Base-by-base conservation (phyloP, 64 coral and sea anemone species). In the Montipora capricornis region DNA sequence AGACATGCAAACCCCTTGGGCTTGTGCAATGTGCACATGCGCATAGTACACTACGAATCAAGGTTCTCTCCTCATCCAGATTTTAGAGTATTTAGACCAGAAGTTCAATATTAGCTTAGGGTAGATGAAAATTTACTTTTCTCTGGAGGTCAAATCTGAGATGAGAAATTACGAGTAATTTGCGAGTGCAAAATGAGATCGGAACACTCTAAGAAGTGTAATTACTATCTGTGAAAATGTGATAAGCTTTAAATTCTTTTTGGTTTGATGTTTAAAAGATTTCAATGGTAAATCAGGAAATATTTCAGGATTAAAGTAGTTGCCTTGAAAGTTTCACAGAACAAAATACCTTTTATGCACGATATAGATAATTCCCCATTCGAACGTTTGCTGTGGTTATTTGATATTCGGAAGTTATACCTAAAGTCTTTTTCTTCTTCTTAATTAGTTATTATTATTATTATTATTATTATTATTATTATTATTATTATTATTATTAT, bases 281-380 rank as follows among this genome's bases (percentile, higher is more conserved):
- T 50, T 50, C 47, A n/a, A 7, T 46, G 12, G 49, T 78, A 49
- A 49, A 78, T 78, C 76, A 78, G 76, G 76, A 78, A 78, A 78
- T 78, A 48, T 19, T 49, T 78, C 47, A 19, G 44, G 76, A 47
- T 49, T 78, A 49, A 78, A 78, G 5, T 49, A 49, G 1, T 51
- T 49, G 76, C 47, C 45, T 50, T 13, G 37, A 76, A 26, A 22
- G 20, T 3, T 47, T 11, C 13, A 14, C 26, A 12, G 17, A 49
- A 78, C 44, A 4, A 78, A 78, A 49, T 78, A 16, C 44, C 44
- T 0, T 16, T 78, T 13, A 14, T 3, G 14, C 47, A 49, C 47
- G 76, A 78, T 49, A 49, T 46, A 78, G 6, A 19, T 14, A 37
- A 49, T 1, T 17, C 17, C 76, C 2, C 19, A 49, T 78, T 78